Evolutionary conservation across 2,797 vertebrate species (phyloP).

Genomic region (Selene dorsalis): DNA sequence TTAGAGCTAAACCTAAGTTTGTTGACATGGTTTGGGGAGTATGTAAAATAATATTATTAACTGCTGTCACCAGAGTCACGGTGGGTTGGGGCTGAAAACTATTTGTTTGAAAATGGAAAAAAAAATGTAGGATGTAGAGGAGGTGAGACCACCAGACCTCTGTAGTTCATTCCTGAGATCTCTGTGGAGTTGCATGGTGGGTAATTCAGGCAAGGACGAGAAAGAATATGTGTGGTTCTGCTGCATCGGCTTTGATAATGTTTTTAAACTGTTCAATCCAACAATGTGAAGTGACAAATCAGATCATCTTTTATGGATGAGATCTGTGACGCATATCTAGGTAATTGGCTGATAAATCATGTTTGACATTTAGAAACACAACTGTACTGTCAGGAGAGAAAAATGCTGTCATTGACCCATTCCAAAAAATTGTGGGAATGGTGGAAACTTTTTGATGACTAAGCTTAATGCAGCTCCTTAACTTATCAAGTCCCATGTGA

Average conservation of each 20-base stretch:
- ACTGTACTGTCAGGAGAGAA: constrained; percentile 6
- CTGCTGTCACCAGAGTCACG: neutral
- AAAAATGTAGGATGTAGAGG: neutral
- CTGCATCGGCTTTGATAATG: neutral
- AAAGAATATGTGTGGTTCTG: neutral
- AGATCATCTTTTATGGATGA: neutral
- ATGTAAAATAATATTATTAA: neutral
- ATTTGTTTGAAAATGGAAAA: neutral
- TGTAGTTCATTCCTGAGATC: neutral
- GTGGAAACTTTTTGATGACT: constrained; percentile 60
- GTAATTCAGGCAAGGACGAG: neutral
- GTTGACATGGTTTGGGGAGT: neutral
- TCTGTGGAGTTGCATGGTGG: neutral
- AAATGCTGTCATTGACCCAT: constrained; percentile 38
- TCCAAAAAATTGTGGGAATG: constrained; percentile 53
- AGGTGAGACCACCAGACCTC: neutral
- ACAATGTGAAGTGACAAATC: neutral
- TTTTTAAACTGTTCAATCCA: neutral
- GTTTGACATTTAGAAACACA: neutral
- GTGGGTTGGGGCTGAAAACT: neutral
- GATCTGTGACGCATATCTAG: neutral
- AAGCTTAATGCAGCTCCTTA: constrained; percentile 33
- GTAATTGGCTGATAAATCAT: neutral
- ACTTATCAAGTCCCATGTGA: constrained; percentile 57
- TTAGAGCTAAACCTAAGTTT: neutral